A percentile compares a stretch with the other conserved stretches of the same genome.
Evolutionary conservation across 2,113 vertebrate genomes (phyloP).

Genomic region (Myocastor coypus): DNA sequence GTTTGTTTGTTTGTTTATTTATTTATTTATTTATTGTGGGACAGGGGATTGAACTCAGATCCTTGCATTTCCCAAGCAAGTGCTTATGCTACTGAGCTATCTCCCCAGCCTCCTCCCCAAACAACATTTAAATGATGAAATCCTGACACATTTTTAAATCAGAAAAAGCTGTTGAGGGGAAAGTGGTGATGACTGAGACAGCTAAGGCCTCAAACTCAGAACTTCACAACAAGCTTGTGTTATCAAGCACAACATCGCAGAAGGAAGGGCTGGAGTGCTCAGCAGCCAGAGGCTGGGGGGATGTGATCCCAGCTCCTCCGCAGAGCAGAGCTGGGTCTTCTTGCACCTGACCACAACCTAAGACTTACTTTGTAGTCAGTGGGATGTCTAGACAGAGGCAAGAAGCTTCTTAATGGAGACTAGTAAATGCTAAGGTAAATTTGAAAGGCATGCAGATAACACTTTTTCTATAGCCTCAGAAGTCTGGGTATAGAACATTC

Average conservation of each 20-base stretch:
- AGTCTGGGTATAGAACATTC: neutral
- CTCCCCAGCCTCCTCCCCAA: too few relatives aligned
- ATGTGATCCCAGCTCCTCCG: too few relatives aligned
- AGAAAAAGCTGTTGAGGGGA: neutral
- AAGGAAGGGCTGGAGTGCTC: neutral
- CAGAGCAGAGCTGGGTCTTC: neutral
- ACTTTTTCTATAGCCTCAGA: neutral
- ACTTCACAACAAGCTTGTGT: neutral
- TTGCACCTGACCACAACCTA: neutral
- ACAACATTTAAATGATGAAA: neutral
- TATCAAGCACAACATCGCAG: neutral
- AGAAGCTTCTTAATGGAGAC: neutral
- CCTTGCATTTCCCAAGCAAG: too few relatives aligned
- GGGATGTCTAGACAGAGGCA: neutral
- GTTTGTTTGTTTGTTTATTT: too few relatives aligned
- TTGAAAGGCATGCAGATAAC: neutral
- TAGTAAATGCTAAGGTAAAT: neutral
- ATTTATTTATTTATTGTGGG: too few relatives aligned
- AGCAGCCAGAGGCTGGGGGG: neutral
- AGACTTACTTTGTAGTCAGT: neutral
- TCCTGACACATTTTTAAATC: neutral
- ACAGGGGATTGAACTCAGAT: too few relatives aligned
- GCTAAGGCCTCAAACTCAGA: neutral
- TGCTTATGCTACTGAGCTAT: too few relatives aligned
- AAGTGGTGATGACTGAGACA: neutral